Evolutionary conservation across 1,140 invertebrate genomes (phyloP), one percentile per base, ranked within the genome.

Genomic region (Pogonomyrmex californicus): DNA sequence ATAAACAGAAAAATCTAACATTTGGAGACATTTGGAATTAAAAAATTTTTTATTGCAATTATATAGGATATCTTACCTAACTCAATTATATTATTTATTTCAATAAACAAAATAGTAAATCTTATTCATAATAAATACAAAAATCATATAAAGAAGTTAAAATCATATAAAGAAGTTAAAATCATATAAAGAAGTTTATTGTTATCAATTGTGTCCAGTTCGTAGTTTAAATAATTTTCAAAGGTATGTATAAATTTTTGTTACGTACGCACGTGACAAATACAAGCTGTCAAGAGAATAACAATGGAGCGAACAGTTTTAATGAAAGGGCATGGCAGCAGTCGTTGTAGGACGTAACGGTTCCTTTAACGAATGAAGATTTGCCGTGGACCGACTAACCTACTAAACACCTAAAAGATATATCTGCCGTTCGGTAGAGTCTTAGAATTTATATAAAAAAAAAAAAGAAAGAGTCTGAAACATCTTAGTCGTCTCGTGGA

Each of bases 381-480:
- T 88, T 89, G 86, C 86, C 38, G 86, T 54, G 81, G 87, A 87
- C 91, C 92, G 91, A 92, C 92, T 93, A 94, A 94, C 92, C 93
- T 93, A 94, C 93, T 94, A 93, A 94, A 91, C 87, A 88, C 12
- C 49, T 54, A 10, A 92, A 92, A 92, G 88, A 91, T 87, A 85
- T 88, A 86, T 66, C 60, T 75, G 77, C 23, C 54, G 33, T 70
- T 33, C 23, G 44, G 54, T 44, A 14, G 63, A 44, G 44, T 23
- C 49, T 78, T 54, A 60, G 62, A 49, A 76, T 54, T 60, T n/a
- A 63, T 36, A n/a, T n/a, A n/a, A 91, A 91, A 88, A 88, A 87
- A 91, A 87, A 47, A 68, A 51, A 36, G 47, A 73, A 54, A 71
- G 23, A 23, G 23, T 23, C 75, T 86, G 12, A 51, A 60, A 14